Conservation (phyloP, 2,888 invertebrate genomes). For the Phortica okadai region DNA sequence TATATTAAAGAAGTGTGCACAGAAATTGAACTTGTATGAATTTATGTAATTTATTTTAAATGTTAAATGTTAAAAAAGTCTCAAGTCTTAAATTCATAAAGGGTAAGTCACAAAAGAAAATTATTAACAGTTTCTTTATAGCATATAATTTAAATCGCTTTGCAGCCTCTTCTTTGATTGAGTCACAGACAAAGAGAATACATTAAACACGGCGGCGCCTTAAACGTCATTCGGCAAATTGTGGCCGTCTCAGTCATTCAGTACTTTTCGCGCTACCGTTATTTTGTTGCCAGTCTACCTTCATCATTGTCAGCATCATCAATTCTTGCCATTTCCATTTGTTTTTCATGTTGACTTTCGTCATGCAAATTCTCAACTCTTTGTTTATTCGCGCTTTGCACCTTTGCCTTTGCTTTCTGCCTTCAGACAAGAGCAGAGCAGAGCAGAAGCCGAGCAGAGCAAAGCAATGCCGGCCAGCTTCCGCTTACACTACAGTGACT, state of each 20-base stretch:
- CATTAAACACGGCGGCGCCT: not conserved
- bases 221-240: not conserved
- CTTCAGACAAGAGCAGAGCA: not conserved
- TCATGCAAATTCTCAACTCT: slow-evolving; percentile 25
- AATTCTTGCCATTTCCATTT: not conserved
- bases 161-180: not conserved
- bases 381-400: slow-evolving; percentile 14
- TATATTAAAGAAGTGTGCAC: slow-evolving; percentile 11
- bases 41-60: too few species aligned
- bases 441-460: too few species aligned
- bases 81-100: too few species aligned
- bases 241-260: slow-evolving; percentile 13
- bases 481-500: not conserved
- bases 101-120: not conserved
- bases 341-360: slow-evolving; percentile 12
- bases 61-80: too few species aligned
- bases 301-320: not conserved
- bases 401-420: not conserved
- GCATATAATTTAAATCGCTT: not conserved
- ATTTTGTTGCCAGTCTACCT: not conserved
- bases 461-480: not conserved
- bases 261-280: not conserved
- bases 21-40: not conserved
- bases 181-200: not conserved
- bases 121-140: not conserved